Base-by-base conservation (phyloP, 1,140 invertebrate genomes). In the Pseudomyrmex cubaensis region DNA sequence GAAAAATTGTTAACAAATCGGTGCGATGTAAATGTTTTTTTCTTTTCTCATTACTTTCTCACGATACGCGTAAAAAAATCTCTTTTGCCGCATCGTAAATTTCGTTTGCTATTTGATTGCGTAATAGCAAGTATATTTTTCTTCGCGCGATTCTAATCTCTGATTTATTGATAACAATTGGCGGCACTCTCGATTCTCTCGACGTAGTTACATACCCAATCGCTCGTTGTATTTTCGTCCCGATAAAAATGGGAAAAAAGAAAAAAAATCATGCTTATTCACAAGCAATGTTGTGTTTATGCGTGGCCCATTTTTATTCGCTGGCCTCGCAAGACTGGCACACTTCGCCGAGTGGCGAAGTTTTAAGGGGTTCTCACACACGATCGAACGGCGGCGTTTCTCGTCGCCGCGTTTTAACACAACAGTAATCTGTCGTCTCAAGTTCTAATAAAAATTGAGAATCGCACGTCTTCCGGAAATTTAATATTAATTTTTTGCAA, bases 291-390 rank as follows among this genome's bases (percentile, higher is more conserved):
- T 77, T 35, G 35, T 57, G 76, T 44, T 78, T 70, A 59, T 7
- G 57, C 44, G 2, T 57, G 76, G 10, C 76, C 76, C 76, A 78
- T 78, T 78, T 78, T 70, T 69, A 78, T 3, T 10, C 13, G 52
- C 5, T 20, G 76, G 52, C 76, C 63, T 78, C 76, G 64, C 76
- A 78, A 69, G 64, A 17, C 76, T 78, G 76, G 54, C 76, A 78
- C 76, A 78, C 76, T 78, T 78, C 7, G 52, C 22, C 64, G 75
- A 57, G 56, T 69, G 52, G 35, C 50, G 52, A 20, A 20, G 20
- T 70, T 20, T 78, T 78, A 78, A 78, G 76, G 76, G 17, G 64
- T 48, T 25, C 54, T 70, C 76, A 78, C 76, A 78, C 64, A 78
- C 64, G 63, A 15, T 48, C 13, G 12, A 12, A 46, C 20, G 25